Percentiles rank a stretch among this genome's conserved stretches.
Conservation (phyloP, 2,888 invertebrate species). For the Autographa gamma region DNA sequence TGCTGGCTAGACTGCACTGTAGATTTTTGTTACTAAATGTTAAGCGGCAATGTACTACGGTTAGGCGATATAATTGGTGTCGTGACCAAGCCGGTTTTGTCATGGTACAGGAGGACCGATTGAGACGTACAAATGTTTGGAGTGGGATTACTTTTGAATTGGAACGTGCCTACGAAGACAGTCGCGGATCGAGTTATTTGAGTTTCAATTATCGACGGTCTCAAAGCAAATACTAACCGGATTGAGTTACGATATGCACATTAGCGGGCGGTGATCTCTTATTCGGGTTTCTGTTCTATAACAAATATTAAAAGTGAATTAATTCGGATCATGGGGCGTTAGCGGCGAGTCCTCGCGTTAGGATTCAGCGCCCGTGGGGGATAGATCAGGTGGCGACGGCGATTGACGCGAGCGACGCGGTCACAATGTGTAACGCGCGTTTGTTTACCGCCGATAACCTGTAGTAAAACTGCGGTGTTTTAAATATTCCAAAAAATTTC, state of each 20-base stretch:
- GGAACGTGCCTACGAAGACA: conserved; percentile 87
- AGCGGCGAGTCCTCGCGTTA: conserved; percentile 5
- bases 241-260: conserved; percentile 82
- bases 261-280: conserved; percentile 67
- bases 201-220: conserved; percentile 85
- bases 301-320: conserved; percentile 55
- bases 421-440: not conserved
- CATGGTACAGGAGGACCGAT: conserved; percentile 71
- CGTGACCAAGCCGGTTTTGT: conserved; percentile 40
- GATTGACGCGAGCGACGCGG: conserved; percentile 22
- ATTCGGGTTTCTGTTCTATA: conserved; percentile 41
- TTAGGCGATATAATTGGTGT: conserved; percentile 13
- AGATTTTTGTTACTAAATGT: not conserved
- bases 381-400: conserved; percentile 35
- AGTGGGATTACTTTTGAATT: conserved; percentile 86
- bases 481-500: too few species aligned
- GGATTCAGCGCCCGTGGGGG: conserved; percentile 11
- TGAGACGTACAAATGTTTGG: conserved; percentile 87
- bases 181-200: conserved; percentile 82
- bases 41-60: conserved; percentile 37
- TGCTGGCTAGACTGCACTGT: conserved; percentile 19
- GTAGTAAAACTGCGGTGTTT: not conserved
- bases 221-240: conserved; percentile 79
- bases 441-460: conserved; percentile 13
- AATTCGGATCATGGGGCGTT: conserved; percentile 32